Conservation (phyloP, 2,797 vertebrate genomes). For the Aldrovandia affinis region DNA sequence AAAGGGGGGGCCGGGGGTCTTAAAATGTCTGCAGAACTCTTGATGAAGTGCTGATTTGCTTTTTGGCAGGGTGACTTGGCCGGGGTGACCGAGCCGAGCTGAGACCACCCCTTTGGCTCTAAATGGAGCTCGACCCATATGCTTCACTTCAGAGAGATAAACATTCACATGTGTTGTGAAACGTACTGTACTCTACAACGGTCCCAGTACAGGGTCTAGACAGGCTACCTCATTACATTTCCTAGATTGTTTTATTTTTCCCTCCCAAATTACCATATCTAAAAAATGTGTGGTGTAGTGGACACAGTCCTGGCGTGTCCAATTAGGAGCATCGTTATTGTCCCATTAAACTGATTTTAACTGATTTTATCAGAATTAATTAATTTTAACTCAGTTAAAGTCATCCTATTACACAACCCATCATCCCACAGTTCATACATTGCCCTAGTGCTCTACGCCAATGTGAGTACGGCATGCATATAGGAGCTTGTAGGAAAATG, state of each 20-base stretch:
- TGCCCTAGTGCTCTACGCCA: neutral
- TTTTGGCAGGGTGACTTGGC: conserved; percentile 42
- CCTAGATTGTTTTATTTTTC: conserved; percentile 58
- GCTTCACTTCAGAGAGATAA: conserved; percentile 70
- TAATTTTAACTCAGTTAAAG: conserved; percentile 11
- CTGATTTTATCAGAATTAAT: conserved; percentile 26
- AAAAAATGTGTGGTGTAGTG: neutral
- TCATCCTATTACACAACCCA: neutral
- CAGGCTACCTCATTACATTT: conserved; percentile 61
- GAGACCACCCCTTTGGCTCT: conserved; percentile 59
- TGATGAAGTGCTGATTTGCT: conserved; percentile 49
- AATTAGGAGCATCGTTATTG: conserved; percentile 50
- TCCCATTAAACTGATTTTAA: conserved; percentile 1
- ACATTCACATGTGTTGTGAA: conserved; percentile 72
- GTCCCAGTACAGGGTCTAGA: conserved; percentile 61
- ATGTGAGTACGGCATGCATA: neutral
- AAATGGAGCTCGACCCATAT: conserved; percentile 57
- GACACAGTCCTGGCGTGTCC: conserved; percentile 38
- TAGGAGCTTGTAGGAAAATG: neutral
- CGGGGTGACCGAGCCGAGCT: conserved; percentile 11
- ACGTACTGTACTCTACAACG: conserved; percentile 43
- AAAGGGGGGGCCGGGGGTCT: neutral
- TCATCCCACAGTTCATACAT: neutral
- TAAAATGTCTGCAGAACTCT: neutral
- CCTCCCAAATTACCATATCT: conserved; percentile 51